A percentile compares a stretch with the other conserved stretches of the same genome.
Conservation (phyloP, 2,888 invertebrate genomes). For the Pyrgus malvae region DNA sequence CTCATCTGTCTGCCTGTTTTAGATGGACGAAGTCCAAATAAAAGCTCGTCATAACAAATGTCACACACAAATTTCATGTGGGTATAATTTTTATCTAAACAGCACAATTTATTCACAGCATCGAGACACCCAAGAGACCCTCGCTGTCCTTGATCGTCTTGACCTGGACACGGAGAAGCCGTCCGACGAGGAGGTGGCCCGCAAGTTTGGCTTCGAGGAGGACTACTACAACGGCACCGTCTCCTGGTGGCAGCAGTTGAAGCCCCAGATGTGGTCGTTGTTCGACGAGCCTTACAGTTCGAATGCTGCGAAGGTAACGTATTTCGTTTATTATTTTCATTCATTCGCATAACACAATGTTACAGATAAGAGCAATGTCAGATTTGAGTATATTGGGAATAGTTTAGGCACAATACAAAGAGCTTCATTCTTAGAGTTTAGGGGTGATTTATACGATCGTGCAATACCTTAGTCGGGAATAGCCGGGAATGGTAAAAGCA, state of each 20-base stretch:
- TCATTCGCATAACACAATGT: too few species aligned
- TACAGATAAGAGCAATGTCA: neutral
- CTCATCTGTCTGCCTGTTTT: too few species aligned
- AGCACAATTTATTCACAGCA: conserved; percentile 80
- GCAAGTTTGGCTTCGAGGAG: conserved; percentile 98
- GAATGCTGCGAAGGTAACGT: conserved; percentile 95
- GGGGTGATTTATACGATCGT: too few species aligned
- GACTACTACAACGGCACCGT: conserved; percentile 95
- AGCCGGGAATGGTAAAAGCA: too few species aligned
- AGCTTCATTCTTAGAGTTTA: too few species aligned
- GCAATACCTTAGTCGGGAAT: too few species aligned
- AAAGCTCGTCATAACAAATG: neutral
- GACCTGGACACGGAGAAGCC: conserved; percentile 99
- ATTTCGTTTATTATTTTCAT: neutral
- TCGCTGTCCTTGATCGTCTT: conserved; percentile 97
- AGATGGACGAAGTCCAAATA: neutral
- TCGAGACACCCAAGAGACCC: conserved; percentile 99
- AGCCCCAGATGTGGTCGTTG: conserved; percentile 99
- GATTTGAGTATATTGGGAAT: too few species aligned
- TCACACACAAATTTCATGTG: neutral
- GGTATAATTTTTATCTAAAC: neutral
- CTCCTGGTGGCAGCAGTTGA: conserved; percentile 98
- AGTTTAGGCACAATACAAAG: too few species aligned
- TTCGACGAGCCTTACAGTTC: conserved; percentile 99
- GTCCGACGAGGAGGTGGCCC: conserved; percentile 97